Evolutionary conservation across 2,888 invertebrate genomes (phyloP), one percentile per base, ranked within the genome.

Genomic region (Melanargia galathea): DNA sequence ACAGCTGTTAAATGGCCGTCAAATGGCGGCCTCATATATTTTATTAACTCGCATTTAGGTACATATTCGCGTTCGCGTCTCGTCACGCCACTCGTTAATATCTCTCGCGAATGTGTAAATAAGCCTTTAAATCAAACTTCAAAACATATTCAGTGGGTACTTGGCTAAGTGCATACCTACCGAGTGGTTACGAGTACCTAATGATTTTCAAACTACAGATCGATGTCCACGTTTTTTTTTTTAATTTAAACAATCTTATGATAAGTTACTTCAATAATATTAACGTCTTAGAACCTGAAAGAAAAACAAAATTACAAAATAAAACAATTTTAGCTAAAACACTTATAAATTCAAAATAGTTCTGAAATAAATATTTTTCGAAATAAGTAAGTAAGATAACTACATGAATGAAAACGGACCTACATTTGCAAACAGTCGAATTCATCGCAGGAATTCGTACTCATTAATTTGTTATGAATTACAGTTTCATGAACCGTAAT

Each of bases 311-410:
- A 30, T 30, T 20, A 22, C 20, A 46, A 46, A 45, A 46, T 22
- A 46, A 46, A 46, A 3, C 18, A 45, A 45, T 45, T 30, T 26
- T 5, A 26, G 3, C n/a, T n/a, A n/a, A n/a, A n/a, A n/a, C n/a
- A n/a, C 8, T 20, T 45, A 45, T 45, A 20, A 45, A 45, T 43
- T 45, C 45, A 18, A 20, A 45, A 18, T 8, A 20, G 45, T 46
- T 22, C 20, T 20, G 10, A 45, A 46, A 46, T 46, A 20, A 46
- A 46, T 46, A 46, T 46, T 20, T 46, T 20, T 20, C 20, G 45
- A 46, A 46, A 7, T 45, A 45, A 20, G 10, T 46, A n/a, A n/a
- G n/a, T n/a, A n/a, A n/a, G n/a, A n/a, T n/a, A n/a, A n/a, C n/a
- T n/a, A n/a, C n/a, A n/a, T n/a, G n/a, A n/a, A n/a, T n/a, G n/a